Base-by-base conservation (phyloP, 2,888 invertebrate species). In the Drosophila tanythrix region DNA sequence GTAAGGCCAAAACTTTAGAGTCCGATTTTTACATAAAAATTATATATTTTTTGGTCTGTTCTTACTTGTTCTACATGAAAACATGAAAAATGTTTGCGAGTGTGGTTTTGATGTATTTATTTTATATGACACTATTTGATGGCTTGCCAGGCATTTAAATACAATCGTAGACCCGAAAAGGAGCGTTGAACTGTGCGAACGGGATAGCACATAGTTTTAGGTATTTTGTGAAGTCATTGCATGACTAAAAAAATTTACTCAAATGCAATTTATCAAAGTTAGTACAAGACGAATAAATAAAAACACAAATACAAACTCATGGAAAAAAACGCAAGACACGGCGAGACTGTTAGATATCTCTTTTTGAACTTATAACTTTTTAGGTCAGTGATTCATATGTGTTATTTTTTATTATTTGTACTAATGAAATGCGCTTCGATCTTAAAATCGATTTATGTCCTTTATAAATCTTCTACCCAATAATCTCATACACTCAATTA, bases 181-280 rank as follows among this genome's bases (percentile, higher is more conserved):
- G 79, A 69, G 53, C 88, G 71, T 85, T 82, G 82, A 82, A 82
- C 82, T 88, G 67, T 83, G 65, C 58, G 64, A 78, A 51, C 58
- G 43, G 35, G 61, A 73, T 33, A 50, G 33, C 38, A 35, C 29
- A 35, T 38, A 18, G 56, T 31, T 55, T 65, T 58, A 64, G 65
- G 64, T 48, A 55, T 18, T 38, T 48, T 46, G 46, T 46, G 35
- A 21, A 36, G 57, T 48, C 46, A 38, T 62, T 59, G 57, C 57
- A 63, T 68, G 72, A 38, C 61, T 51, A n/a, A 58, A 67, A 68
- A 81, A 72, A 71, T 61, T 38, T 76, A 62, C 81, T 66, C 58
- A 48, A 75, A 65, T 76, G 80, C 76, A 79, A 79, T 76, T 76
- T 74, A 76, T 76, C 80, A 76, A 76, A 61, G 69, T 76, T 79